A percentile compares a stretch with the other conserved stretches of the same genome.
These are phyloP conservation scores for Oscheius sp. DNA, from an alignment of 2,888 invertebrate genomes.

Conservation along the genomic window DNA sequence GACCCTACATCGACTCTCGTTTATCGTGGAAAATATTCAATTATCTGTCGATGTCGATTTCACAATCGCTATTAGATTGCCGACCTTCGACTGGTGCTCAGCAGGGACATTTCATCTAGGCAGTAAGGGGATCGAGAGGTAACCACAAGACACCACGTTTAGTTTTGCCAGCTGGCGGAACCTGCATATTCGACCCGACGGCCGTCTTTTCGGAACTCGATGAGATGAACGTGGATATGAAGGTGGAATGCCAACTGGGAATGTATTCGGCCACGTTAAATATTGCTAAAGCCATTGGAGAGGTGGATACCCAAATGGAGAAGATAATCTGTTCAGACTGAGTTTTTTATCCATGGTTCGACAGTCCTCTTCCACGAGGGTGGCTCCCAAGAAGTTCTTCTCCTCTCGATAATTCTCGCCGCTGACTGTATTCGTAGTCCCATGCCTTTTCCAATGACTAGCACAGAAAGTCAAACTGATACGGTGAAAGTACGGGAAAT, in stretches of 20 bases:
- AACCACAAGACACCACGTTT: background rate
- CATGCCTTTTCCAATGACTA: background rate
- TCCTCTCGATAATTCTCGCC: background rate
- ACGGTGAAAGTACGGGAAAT: background rate
- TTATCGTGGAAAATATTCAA: slow-evolving; percentile 20
- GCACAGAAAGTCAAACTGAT: slow-evolving; percentile 8
- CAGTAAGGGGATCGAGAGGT: background rate
- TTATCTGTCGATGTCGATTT: background rate
- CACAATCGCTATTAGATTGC: slow-evolving; percentile 4
- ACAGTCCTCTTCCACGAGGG: slow-evolving; percentile 23
- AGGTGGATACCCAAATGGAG: background rate
- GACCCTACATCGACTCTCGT: slow-evolving; percentile 14
- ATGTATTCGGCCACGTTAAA: background rate
- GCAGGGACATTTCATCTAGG: slow-evolving; percentile 1
- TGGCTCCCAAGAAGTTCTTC: background rate
- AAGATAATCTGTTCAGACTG: background rate
- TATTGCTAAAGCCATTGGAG: background rate
- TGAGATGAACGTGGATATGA: background rate
- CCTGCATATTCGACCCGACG: background rate
- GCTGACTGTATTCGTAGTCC: background rate
- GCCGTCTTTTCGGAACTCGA: background rate
- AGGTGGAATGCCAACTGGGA: background rate
- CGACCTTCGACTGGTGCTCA: slow-evolving; percentile 8
- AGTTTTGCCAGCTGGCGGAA: slow-evolving; percentile 11
- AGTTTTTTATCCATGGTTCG: background rate